A percentile compares a stretch with the other conserved stretches of the same genome.
Evolutionary conservation across 1,140 invertebrate species (phyloP).

Genomic region (Zaprionus ornatus): DNA sequence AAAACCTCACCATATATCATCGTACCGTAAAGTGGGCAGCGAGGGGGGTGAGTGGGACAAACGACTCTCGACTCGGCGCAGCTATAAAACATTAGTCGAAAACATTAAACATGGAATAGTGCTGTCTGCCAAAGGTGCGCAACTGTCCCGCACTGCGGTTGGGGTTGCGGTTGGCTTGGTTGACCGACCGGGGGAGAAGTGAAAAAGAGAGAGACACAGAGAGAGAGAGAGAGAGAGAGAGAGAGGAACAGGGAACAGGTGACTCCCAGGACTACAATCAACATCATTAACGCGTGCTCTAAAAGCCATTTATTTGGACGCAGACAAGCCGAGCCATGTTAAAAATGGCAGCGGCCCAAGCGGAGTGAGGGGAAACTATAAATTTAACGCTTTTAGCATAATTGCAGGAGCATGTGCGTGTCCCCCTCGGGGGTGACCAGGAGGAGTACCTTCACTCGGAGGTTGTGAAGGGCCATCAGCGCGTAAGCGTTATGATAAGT

Average conservation of each 20-base stretch:
- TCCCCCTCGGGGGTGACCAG: conserved; percentile 13
- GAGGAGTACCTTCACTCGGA: not conserved
- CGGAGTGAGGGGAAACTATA: conserved; percentile 66
- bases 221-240: too few species aligned
- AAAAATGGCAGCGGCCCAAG: conserved; percentile 48
- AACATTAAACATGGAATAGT: conserved; percentile 64
- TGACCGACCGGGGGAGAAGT: not conserved
- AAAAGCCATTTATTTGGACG: conserved; percentile 78
- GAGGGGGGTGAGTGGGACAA: conserved; percentile 20
- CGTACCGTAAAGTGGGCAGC: conserved; percentile 66
- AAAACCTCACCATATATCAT: conserved; percentile 66
- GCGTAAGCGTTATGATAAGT: conserved; percentile 72
- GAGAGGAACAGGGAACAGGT: not conserved
- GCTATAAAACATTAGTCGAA: conserved; percentile 58
- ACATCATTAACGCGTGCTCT: conserved; percentile 80
- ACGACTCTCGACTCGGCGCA: conserved; percentile 21
- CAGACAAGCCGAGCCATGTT: conserved; percentile 63
- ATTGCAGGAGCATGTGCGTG: conserved; percentile 74
- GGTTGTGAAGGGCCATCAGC: conserved; percentile 33
- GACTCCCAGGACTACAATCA: conserved; percentile 70
- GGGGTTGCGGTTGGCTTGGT: not conserved
- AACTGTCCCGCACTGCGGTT: conserved; percentile 6
- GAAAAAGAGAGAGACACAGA: too few species aligned
- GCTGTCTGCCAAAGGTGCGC: conserved; percentile 22
- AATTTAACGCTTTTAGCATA: conserved; percentile 81